Base-by-base conservation (phyloP, 1,140 invertebrate genomes). In the Camponotus pennsylvanicus region DNA sequence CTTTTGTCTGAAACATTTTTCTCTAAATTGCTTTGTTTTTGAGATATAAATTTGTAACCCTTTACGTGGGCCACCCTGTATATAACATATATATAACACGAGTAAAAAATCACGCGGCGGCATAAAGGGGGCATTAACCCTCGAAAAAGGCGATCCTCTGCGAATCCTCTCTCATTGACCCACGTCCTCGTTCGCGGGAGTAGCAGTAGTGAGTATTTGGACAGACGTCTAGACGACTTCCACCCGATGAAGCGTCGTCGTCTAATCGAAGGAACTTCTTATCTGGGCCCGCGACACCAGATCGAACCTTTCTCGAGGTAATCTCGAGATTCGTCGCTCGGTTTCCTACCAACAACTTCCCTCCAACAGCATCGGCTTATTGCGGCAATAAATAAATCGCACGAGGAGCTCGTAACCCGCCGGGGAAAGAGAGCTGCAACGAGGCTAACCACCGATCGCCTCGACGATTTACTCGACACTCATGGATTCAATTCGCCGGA, bases 161-260 rank as follows among this genome's bases (percentile, higher is more conserved):
- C 18, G 21, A 82, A 52, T 3, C 67, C 7, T 59, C 32, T 6
- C 40, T 59, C 27, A 45, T 40, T 73, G 55, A 73, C 27, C 21
- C n/a, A 13, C 32, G n/a, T 45, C 18, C 21, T 37, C n/a, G 21
- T 27, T 87, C 76, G 40, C 82, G 87, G 89, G 59, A 84, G 85
- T 88, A 79, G 55, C 75, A 27, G 61, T 49, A 27, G 79, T 64
- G 9, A 45, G 84, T 91, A 89, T 91, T 91, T 91, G 83, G 88
- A 85, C 86, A 91, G 90, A 91, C 90, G 90, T 91, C 90, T 91
- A 91, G 90, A 91, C 90, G 64, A 78, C 63, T 91, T 76, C 83
- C 78, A 88, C 91, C 85, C 85, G 67, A 64, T 63, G 70, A 78
- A 67, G 86, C 69, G 57, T 52, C 76, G 73, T 45, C 37, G 52